phyloP scores from a whole-genome alignment of 2,888 invertebrate genomes.

The Agonum fuliginosum region DNA sequence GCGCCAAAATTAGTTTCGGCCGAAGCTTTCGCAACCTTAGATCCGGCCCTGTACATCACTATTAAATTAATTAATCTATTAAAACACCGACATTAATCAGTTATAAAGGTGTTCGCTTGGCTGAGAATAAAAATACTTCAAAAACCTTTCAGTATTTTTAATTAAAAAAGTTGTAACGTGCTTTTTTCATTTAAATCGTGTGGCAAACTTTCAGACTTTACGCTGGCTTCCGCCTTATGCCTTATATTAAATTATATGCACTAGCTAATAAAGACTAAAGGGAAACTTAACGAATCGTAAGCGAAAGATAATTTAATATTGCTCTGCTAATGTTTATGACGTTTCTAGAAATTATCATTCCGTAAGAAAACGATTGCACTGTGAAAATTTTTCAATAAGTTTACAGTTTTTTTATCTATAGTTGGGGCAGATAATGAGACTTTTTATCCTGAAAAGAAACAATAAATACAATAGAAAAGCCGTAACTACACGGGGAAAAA shows the following conservation, averaged over 20 bases:
- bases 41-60: neutral
- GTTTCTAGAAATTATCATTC: no score
- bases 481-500: no score
- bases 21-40: neutral
- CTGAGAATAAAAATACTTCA: slow-evolving; percentile 50
- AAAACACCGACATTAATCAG: slow-evolving; percentile 36
- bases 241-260: slow-evolving; percentile 30
- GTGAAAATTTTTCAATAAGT: no score
- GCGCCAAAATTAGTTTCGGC: no score
- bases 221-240: neutral
- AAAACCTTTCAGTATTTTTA: slow-evolving; percentile 47
- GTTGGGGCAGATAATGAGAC: no score
- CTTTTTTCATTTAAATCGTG: slow-evolving; percentile 47
- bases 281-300: slow-evolving; percentile 13
- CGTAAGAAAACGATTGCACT: no score
- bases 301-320: neutral
- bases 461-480: no score
- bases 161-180: slow-evolving; percentile 47
- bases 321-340: neutral
- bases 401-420: no score
- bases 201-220: neutral
- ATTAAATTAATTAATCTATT: slow-evolving; percentile 51
- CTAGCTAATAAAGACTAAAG: neutral
- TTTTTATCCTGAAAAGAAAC: no score
- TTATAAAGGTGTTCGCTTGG: slow-evolving; percentile 39